Percentiles rank a stretch among this genome's conserved stretches.
These are phyloP conservation scores for Sanderia malayensis DNA, from an alignment of 30 jellyfish, hydroid and myxozoan species.

Conservation along the genomic window DNA sequence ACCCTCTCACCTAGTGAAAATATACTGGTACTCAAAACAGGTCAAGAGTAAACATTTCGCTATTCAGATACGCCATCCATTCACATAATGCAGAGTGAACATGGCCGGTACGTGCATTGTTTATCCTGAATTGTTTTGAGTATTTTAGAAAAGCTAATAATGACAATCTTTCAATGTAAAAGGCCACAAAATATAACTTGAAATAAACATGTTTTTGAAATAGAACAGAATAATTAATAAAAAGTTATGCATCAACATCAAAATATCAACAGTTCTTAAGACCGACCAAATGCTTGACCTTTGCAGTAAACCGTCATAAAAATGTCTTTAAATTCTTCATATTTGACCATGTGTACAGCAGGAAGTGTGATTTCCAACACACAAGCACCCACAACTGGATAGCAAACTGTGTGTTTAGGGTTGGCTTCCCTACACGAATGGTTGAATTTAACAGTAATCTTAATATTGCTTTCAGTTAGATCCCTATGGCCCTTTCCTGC, in stretches of 20 bases:
- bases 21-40: not conserved
- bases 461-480: not conserved
- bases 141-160: slow-evolving; percentile 1
- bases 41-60: not conserved
- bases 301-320: slow-evolving; percentile 20
- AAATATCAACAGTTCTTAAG: slow-evolving; percentile 11
- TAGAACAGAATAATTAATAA: slow-evolving; percentile 4
- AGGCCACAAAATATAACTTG: slow-evolving; percentile 6
- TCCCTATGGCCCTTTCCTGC: not conserved
- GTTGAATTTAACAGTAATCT: slow-evolving; percentile 13
- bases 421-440: slow-evolving; percentile 3
- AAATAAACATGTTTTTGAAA: slow-evolving; percentile 7
- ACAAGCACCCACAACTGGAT: slow-evolving; percentile 31
- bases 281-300: slow-evolving; percentile 31
- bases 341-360: slow-evolving; percentile 6
- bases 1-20: not conserved
- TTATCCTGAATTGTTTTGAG: not conserved
- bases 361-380: slow-evolving; percentile 18
- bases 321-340: slow-evolving; percentile 15
- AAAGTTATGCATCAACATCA: slow-evolving; percentile 10
- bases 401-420: slow-evolving; percentile 42
- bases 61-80: not conserved
- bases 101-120: not conserved
- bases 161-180: slow-evolving; percentile 8
- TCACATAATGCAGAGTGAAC: not conserved